Evolutionary conservation across 2,888 invertebrate genomes (phyloP).

Genomic region (Macaria notata): DNA sequence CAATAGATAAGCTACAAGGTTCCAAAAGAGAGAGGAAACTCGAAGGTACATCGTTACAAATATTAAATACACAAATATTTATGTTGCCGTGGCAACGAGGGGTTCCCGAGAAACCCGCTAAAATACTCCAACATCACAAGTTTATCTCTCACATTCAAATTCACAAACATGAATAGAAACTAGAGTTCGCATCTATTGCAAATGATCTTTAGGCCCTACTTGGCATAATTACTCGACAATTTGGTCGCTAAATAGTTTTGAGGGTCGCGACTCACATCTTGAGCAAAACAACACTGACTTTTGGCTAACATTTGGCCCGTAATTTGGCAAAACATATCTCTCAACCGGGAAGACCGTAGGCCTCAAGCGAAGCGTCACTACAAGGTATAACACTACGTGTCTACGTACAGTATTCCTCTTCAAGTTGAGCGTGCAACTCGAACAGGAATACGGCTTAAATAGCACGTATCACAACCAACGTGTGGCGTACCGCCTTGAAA

Average conservation of each 20-base stretch:
- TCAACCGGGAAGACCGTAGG: slow-evolving; percentile 68
- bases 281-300: slow-evolving; percentile 57
- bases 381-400: slow-evolving; percentile 73
- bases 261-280: slow-evolving; percentile 38
- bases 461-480: slow-evolving; percentile 81
- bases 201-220: slow-evolving; percentile 27
- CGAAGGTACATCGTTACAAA: slow-evolving; percentile 13
- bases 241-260: slow-evolving; percentile 17
- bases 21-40: slow-evolving; percentile 16
- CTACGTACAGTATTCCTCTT: slow-evolving; percentile 66
- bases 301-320: slow-evolving; percentile 68
- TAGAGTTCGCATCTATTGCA: slow-evolving; percentile 20
- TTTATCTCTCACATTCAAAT: slow-evolving; percentile 29
- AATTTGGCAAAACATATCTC: slow-evolving; percentile 66
- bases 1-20: slow-evolving; percentile 18
- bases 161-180: slow-evolving; percentile 23
- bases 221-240: slow-evolving; percentile 21
- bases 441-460: slow-evolving; percentile 60
- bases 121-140: slow-evolving; percentile 15
- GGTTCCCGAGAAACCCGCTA: slow-evolving; percentile 8
- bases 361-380: slow-evolving; percentile 76
- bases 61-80: slow-evolving; percentile 18
- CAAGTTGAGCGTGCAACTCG: slow-evolving; percentile 37
- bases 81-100: slow-evolving; percentile 15
- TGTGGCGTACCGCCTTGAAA: slow-evolving; percentile 71